These are phyloP conservation scores for Cryptotis parvus DNA, from an alignment of 2,113 vertebrate species.

Conservation along the genomic window DNA sequence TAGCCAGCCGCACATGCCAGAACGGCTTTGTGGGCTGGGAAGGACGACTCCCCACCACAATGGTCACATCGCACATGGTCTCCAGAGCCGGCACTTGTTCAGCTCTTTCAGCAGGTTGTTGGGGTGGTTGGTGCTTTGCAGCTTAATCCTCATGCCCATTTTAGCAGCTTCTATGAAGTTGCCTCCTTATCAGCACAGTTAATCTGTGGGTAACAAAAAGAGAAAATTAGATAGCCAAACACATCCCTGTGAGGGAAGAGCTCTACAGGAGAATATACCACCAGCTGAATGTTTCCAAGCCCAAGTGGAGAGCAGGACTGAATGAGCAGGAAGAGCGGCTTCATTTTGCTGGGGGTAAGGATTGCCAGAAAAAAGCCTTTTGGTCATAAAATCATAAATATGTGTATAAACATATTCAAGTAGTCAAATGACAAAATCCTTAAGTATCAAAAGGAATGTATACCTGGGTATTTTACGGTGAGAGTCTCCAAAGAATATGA, in stretches of 20 bases:
- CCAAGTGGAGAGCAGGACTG: too few relatives aligned
- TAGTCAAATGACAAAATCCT: not conserved
- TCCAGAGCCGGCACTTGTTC: slow-evolving; percentile 94
- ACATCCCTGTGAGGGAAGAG: slow-evolving; percentile 66
- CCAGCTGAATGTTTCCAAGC: rapidly evolving
- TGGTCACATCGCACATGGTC: slow-evolving; percentile 95
- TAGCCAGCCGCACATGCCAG: slow-evolving; percentile 94
- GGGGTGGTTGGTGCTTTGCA: slow-evolving; percentile 95
- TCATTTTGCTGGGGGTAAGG: not conserved
- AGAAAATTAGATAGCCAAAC: slow-evolving; percentile 57
- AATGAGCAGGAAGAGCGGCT: not conserved
- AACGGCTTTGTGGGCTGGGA: slow-evolving; percentile 94
- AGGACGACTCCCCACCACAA: slow-evolving; percentile 95
- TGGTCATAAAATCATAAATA: not conserved
- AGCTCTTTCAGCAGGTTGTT: slow-evolving; percentile 95
- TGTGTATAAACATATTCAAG: not conserved
- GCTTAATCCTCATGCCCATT: slow-evolving; percentile 97
- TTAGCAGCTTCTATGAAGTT: slow-evolving; percentile 82
- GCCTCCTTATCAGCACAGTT: slow-evolving; percentile 70
- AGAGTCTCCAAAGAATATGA: not conserved
- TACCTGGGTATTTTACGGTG: not conserved
- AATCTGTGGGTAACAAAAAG: slow-evolving; percentile 65
- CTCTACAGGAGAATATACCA: not conserved
- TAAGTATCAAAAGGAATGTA: not conserved
- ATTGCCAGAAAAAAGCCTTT: not conserved